These are phyloP conservation scores for Megalopta genalis DNA, from an alignment of 1,140 invertebrate genomes.

Conservation along the genomic window DNA sequence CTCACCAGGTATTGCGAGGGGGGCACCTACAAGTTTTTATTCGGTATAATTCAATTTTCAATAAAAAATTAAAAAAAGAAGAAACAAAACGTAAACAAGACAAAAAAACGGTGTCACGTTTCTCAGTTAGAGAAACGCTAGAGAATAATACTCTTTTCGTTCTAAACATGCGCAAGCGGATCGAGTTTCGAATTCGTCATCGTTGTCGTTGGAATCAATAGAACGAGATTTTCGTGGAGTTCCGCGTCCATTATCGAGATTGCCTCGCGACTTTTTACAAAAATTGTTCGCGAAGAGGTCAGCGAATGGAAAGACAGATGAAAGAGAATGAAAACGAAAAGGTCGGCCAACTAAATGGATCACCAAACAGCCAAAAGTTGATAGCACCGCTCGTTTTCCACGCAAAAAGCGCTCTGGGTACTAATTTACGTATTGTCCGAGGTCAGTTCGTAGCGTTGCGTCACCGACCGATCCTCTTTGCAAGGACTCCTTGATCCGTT, in stretches of 20 bases:
- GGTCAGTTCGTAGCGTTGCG: slow-evolving; percentile 9
- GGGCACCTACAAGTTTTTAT: slow-evolving; percentile 14
- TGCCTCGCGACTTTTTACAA: background rate
- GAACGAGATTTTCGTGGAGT: too few species aligned
- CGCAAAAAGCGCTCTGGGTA: background rate
- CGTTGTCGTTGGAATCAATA: background rate
- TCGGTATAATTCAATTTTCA: slow-evolving; percentile 14
- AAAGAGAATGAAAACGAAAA: slow-evolving; percentile 3
- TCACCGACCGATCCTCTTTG: background rate
- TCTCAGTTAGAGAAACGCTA: background rate
- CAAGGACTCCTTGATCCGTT: background rate
- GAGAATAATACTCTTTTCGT: background rate
- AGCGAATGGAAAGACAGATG: background rate
- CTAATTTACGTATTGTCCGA: slow-evolving; percentile 43
- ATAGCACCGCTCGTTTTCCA: slow-evolving; percentile 29
- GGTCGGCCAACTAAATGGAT: slow-evolving; percentile 31
- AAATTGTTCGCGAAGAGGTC: background rate
- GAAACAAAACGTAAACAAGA: background rate
- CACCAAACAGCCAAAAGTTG: slow-evolving; percentile 24
- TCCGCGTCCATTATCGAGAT: background rate
- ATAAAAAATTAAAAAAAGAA: slow-evolving; percentile 8
- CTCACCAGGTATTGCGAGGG: slow-evolving; percentile 37
- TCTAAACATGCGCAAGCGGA: background rate
- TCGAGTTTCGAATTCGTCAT: background rate
- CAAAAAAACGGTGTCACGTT: background rate